Conservation (phyloP, 2,888 invertebrate genomes). For the Gasteruption jaculator region DNA sequence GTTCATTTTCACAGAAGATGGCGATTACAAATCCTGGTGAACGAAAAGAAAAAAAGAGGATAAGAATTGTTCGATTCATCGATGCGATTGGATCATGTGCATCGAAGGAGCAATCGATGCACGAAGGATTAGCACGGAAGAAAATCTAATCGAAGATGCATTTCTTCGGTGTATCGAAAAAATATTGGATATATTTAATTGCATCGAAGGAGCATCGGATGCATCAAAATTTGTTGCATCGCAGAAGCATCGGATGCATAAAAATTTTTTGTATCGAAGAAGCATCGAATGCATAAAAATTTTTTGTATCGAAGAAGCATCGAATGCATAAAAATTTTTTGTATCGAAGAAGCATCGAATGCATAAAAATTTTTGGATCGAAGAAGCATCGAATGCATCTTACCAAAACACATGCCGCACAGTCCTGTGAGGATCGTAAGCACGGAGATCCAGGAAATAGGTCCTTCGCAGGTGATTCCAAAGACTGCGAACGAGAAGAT, state of each 20-base stretch:
- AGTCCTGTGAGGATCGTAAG: conserved; percentile 79
- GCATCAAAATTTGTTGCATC: background rate
- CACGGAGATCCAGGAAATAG: conserved; percentile 67
- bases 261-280: background rate
- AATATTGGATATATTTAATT: background rate
- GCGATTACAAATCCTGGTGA: conserved; percentile 80
- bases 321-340: background rate
- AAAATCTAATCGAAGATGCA: background rate
- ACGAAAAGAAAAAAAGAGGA: no score
- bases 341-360: background rate
- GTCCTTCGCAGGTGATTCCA: conserved; percentile 72
- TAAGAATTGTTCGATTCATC: background rate
- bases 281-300: background rate
- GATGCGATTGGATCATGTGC: no score
- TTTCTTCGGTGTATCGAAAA: background rate
- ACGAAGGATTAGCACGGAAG: conserved; percentile 4
- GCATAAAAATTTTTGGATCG: background rate
- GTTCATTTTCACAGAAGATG: conserved; percentile 73
- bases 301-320: background rate
- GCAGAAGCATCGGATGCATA: background rate
- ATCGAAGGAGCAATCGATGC: no score
- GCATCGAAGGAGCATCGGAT: background rate
- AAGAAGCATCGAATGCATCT: no score
- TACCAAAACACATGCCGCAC: conserved; percentile 92
- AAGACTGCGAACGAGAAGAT: conserved; percentile 75